These are phyloP conservation scores for Xylocopa sonorina DNA, from an alignment of 1,140 invertebrate species.

Conservation along the genomic window DNA sequence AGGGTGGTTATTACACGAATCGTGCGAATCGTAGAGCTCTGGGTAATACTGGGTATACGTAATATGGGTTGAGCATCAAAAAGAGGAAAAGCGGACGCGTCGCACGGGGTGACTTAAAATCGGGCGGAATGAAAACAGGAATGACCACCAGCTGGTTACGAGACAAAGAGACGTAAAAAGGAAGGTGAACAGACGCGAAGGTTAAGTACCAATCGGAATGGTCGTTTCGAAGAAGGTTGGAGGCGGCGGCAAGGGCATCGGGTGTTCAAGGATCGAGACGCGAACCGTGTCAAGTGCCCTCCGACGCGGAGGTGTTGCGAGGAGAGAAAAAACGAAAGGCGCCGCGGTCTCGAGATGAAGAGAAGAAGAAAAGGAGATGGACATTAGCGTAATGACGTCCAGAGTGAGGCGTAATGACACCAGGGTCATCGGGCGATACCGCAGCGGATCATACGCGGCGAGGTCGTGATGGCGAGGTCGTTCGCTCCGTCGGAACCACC, in stretches of 20 bases:
- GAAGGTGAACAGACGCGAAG: slow-evolving; percentile 35
- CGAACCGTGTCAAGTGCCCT: slow-evolving; percentile 65
- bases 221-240: slow-evolving; percentile 46
- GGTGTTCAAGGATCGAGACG: slow-evolving; percentile 53
- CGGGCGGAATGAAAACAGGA: slow-evolving; percentile 50
- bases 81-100: no score
- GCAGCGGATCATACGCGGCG: slow-evolving; percentile 64
- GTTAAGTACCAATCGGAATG: slow-evolving; percentile 58
- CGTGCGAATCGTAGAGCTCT: no score
- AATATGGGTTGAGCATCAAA: no score
- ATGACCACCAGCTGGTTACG: slow-evolving; percentile 39
- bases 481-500: slow-evolving; percentile 57
- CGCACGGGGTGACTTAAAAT: not conserved
- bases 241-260: slow-evolving; percentile 51
- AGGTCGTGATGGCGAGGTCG: slow-evolving; percentile 68
- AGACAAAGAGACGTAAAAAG: slow-evolving; percentile 16
- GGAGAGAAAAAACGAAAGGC: slow-evolving; percentile 45
- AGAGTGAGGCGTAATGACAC: slow-evolving; percentile 70
- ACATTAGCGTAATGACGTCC: slow-evolving; percentile 71
- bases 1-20: slow-evolving; percentile 81
- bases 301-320: slow-evolving; percentile 48
- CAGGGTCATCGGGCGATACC: slow-evolving; percentile 70
- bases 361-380: slow-evolving; percentile 62
- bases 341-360: slow-evolving; percentile 34
- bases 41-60: no score